These are phyloP conservation scores for Hystrix cristata DNA, from an alignment of 2,113 vertebrate species.

Conservation along the genomic window DNA sequence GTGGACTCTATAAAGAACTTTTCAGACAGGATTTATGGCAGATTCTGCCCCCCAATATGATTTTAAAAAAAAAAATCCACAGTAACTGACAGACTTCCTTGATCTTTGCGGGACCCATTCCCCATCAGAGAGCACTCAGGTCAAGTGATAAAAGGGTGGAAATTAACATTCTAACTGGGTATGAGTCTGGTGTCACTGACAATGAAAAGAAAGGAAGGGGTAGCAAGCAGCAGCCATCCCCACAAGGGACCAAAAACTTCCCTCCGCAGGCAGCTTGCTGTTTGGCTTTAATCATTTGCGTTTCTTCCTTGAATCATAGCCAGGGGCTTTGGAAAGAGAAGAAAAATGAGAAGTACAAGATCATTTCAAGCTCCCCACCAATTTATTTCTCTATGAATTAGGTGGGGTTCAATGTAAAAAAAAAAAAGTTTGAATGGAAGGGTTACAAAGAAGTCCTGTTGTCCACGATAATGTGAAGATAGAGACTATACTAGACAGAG, in stretches of 20 bases:
- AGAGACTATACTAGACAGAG: not conserved
- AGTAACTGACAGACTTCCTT: conserved; percentile 56
- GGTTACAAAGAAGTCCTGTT: not conserved
- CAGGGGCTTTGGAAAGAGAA: not conserved
- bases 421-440: not conserved
- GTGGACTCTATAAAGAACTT: conserved; percentile 88
- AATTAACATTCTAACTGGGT: not conserved
- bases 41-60: conserved; percentile 56
- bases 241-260: not conserved
- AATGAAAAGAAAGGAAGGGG: not conserved
- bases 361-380: not conserved
- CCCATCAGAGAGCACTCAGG: not conserved
- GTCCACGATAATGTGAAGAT: not conserved
- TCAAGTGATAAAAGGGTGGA: not conserved
- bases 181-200: not conserved
- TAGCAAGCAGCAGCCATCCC: not conserved
- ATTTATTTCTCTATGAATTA: not conserved
- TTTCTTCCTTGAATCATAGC: conserved; percentile 8
- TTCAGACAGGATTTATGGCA: conserved; percentile 83
- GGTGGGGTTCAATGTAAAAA: not conserved
- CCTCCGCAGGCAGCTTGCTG: not conserved
- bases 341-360: not conserved
- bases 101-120: conserved; percentile 63
- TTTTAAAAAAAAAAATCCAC: conserved; percentile 69
- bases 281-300: not conserved